Conservation (phyloP, 1,140 invertebrate genomes). For the Chelonus insularis region DNA sequence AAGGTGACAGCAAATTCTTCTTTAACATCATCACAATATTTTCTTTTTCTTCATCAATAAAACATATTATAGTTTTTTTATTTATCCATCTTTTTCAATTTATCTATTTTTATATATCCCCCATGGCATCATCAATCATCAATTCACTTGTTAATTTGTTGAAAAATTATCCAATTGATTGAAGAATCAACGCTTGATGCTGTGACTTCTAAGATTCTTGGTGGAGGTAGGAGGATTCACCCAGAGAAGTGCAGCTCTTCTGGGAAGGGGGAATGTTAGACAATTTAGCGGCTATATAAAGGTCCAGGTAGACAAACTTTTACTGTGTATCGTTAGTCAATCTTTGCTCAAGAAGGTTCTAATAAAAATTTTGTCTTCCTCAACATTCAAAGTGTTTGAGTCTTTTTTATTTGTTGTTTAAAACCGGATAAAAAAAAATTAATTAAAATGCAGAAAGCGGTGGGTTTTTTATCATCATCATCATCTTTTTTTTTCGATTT, state of each 20-base stretch:
- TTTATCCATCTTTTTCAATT: not conserved
- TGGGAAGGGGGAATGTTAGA: conserved; percentile 43
- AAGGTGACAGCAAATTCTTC: conserved; percentile 7
- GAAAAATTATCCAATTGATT: too few relatives aligned
- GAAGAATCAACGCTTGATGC: too few relatives aligned
- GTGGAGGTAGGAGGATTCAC: not conserved
- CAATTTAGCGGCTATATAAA: conserved; percentile 55
- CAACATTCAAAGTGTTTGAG: too few relatives aligned
- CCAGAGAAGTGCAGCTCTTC: not conserved
- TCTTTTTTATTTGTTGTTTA: not conserved
- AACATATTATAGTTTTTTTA: too few relatives aligned
- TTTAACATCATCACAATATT: not conserved
- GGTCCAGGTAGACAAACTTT: conserved; percentile 43
- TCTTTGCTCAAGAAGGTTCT: conserved; percentile 42
- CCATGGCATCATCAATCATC: too few relatives aligned
- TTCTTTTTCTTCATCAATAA: too few relatives aligned
- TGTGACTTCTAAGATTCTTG: too few relatives aligned
- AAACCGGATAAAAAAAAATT: not conserved
- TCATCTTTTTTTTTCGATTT: not conserved
- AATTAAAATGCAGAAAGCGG: conserved; percentile 44
- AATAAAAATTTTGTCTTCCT: not conserved
- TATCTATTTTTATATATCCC: too few relatives aligned
- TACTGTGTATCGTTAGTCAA: conserved; percentile 44
- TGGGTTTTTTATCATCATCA: conserved; percentile 34
- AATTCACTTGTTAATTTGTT: too few relatives aligned